Conservation (phyloP, 35 echinoderm and acorn worm genomes). For the Ptychodera flava region DNA sequence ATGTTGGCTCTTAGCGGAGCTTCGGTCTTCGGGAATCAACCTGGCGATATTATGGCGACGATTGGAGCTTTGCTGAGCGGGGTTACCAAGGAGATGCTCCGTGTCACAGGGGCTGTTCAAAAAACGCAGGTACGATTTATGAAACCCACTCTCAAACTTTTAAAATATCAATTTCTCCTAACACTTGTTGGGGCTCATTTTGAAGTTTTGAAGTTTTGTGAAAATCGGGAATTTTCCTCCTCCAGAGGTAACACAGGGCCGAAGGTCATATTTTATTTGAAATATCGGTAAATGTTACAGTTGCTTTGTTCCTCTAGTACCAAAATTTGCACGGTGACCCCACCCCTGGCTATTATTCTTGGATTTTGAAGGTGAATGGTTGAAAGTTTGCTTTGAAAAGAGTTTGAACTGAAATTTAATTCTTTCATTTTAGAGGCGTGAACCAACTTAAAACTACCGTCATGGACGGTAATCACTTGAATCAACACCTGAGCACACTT, state of each 20-base stretch:
- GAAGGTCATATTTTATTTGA: no score
- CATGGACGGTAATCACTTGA: no score
- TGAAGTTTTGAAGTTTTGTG: conserved; percentile 13
- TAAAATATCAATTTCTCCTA: not conserved
- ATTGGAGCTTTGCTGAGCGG: conserved; percentile 33
- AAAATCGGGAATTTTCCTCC: conserved; percentile 2
- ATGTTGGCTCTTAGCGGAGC: conserved; percentile 27
- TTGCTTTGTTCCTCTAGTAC: no score
- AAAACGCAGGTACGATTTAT: conserved; percentile 63
- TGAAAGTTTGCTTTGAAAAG: no score
- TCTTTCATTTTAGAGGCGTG: no score
- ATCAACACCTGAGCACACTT: no score
- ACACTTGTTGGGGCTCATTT: conserved; percentile 8
- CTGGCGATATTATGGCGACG: conserved; percentile 54
- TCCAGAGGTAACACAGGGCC: conserved; percentile 13
- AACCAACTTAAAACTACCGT: no score
- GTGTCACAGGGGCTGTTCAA: conserved; percentile 37
- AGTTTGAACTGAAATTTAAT: no score
- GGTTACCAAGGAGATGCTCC: conserved; percentile 12
- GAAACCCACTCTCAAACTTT: not conserved
- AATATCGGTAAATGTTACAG: no score
- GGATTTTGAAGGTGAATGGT: no score
- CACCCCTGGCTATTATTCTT: no score
- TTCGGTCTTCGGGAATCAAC: conserved; percentile 8
- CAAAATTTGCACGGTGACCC: no score